A percentile compares a stretch with the other conserved stretches of the same genome.
Evolutionary conservation across 2,113 vertebrate genomes (phyloP).

Genomic region (Gavia stellata): DNA sequence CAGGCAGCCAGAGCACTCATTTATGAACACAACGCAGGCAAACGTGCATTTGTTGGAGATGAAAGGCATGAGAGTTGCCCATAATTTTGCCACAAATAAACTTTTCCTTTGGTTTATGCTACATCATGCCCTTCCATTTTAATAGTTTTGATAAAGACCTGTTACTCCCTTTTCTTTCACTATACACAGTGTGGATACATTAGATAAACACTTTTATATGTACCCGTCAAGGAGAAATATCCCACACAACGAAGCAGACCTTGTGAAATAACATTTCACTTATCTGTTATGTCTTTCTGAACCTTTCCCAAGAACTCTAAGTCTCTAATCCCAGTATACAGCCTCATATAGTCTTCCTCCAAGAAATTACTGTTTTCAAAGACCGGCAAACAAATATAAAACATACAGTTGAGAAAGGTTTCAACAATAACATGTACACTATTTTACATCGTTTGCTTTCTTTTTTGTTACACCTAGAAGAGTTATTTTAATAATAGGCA

Average conservation of each 20-base stretch:
- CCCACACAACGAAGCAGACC: constrained; percentile 25
- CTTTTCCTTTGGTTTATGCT: constrained; percentile 31
- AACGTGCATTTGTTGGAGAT: constrained; percentile 5
- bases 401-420: neutral
- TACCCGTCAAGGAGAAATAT: constrained; percentile 57
- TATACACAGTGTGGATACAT: constrained; percentile 49
- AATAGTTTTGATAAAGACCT: constrained; percentile 62
- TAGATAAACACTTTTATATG: constrained; percentile 59
- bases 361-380: neutral
- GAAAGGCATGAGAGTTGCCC: constrained; percentile 12
- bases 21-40: neutral
- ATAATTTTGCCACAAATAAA: constrained; percentile 58
- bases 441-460: neutral
- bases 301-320: neutral
- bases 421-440: neutral
- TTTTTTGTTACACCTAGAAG: neutral
- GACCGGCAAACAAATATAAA: neutral
- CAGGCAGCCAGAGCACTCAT: neutral
- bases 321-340: neutral
- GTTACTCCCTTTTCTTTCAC: constrained; percentile 55
- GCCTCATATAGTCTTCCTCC: neutral
- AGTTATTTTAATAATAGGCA: neutral
- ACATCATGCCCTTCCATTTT: neutral
- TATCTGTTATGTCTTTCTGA: constrained; percentile 44
- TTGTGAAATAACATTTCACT: constrained; percentile 58